These are phyloP conservation scores for Enteromius paludinosus DNA, from an alignment of 2,797 vertebrate genomes.

Conservation along the genomic window DNA sequence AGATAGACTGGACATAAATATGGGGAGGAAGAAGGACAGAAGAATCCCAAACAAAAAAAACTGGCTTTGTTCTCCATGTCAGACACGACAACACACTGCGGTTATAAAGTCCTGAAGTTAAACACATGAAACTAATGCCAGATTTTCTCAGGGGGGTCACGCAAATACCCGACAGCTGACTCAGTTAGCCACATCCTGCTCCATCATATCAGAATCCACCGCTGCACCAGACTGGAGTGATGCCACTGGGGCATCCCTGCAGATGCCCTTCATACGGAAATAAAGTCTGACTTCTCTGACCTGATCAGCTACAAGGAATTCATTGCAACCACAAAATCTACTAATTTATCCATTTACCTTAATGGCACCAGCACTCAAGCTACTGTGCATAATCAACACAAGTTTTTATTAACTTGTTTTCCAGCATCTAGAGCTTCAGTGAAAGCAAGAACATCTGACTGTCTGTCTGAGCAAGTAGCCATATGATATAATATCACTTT, in stretches of 20 bases:
- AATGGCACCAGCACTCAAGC: not conserved
- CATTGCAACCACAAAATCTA: not conserved
- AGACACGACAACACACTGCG: conserved; percentile 66
- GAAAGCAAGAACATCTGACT: not conserved
- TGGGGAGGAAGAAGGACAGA: conserved; percentile 57
- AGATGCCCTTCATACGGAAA: conserved; percentile 3
- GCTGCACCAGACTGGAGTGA: conserved; percentile 10
- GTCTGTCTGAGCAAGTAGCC: not conserved
- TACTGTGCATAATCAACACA: not conserved
- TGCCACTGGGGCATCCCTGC: conserved; percentile 4
- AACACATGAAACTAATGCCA: conserved; percentile 61
- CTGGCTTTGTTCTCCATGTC: conserved; percentile 69
- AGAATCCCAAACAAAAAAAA: conserved; percentile 60
- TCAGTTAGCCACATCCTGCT: conserved; percentile 32
- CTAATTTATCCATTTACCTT: not conserved
- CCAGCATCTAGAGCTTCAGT: not conserved
- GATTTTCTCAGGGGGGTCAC: conserved; percentile 62
- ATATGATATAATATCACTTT: not conserved
- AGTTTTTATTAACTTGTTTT: not conserved
- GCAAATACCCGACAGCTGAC: conserved; percentile 70
- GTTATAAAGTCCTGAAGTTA: conserved; percentile 60
- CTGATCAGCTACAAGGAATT: not conserved
- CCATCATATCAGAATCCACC: conserved; percentile 10
- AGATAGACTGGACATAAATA: conserved; percentile 54
- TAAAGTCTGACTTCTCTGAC: not conserved